Percentiles rank a stretch among this genome's conserved stretches.
Conservation (phyloP, 2,797 vertebrate genomes). For the Enteromius thamalakanensis region DNA sequence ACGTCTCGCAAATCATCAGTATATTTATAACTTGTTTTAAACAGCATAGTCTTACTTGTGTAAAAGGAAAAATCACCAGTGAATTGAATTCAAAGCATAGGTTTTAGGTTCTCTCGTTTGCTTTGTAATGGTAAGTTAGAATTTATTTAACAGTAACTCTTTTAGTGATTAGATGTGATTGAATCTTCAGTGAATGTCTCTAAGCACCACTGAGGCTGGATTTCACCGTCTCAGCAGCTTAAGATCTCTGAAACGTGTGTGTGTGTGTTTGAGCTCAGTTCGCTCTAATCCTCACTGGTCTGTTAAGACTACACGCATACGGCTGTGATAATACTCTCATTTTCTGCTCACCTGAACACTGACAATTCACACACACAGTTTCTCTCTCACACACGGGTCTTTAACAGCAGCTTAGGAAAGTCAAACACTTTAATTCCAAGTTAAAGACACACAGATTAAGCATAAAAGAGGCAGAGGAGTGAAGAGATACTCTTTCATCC, state of each 20-base stretch:
- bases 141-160: conserved; percentile 1
- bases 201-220: conserved; percentile 1
- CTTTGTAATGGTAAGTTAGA: background rate
- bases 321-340: conserved; percentile 77
- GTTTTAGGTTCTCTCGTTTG: background rate
- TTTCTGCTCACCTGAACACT: conserved; percentile 82
- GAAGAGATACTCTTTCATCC: conserved; percentile 77
- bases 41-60: too few species aligned
- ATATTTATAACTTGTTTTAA: background rate
- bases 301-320: conserved; percentile 76
- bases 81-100: background rate
- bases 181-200: background rate
- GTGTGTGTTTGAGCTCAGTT: background rate
- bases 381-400: conserved; percentile 63
- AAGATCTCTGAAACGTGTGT: conserved; percentile 14
- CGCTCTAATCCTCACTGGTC: conserved; percentile 75
- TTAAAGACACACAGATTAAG: conserved; percentile 78
- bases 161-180: background rate
- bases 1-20: background rate
- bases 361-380: conserved; percentile 63
- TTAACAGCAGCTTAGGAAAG: conserved; percentile 73
- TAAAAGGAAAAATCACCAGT: background rate
- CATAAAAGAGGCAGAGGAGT: conserved; percentile 70
- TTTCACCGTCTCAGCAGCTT: conserved; percentile 7
- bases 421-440: conserved; percentile 76